Evolutionary conservation across 2,797 vertebrate genomes (phyloP).

Genomic region (Nannoperca australis): DNA sequence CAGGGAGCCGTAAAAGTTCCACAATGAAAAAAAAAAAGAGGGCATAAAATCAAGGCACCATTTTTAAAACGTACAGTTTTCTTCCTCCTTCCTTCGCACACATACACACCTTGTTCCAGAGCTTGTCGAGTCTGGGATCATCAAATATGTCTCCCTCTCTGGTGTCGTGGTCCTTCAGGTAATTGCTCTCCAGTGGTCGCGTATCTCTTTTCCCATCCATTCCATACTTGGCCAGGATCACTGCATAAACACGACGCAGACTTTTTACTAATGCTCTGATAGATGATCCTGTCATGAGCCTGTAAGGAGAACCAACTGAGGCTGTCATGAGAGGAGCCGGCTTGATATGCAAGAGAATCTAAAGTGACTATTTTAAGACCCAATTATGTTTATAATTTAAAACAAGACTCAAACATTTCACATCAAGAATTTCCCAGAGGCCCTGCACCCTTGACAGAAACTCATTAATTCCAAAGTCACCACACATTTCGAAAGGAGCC

Average conservation of each 20-base stretch:
- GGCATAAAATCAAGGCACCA: background rate
- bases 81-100: conserved; percentile 43
- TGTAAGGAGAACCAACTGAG: conserved; percentile 4
- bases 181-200: conserved; percentile 87
- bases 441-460: conserved; percentile 9
- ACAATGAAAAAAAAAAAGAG: background rate
- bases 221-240: conserved; percentile 94
- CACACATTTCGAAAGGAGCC: conserved; percentile 2
- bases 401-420: conserved; percentile 6
- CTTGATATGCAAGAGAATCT: conserved; percentile 1
- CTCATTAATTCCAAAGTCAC: conserved; percentile 27
- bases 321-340: conserved; percentile 1
- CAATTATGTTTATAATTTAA: conserved; percentile 32
- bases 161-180: conserved; percentile 86
- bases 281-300: background rate
- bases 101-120: conserved; percentile 94
- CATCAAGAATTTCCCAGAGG: conserved; percentile 20
- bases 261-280: conserved; percentile 1
- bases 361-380: conserved; percentile 7
- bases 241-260: conserved; percentile 72
- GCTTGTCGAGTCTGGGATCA: conserved; percentile 94
- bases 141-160: conserved; percentile 88
- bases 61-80: background rate
- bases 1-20: background rate
- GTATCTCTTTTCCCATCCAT: conserved; percentile 94